Evolutionary conservation across 1,140 invertebrate genomes (phyloP), one percentile per base, ranked within the genome.

Genomic region (Probaryconus sp.): DNA sequence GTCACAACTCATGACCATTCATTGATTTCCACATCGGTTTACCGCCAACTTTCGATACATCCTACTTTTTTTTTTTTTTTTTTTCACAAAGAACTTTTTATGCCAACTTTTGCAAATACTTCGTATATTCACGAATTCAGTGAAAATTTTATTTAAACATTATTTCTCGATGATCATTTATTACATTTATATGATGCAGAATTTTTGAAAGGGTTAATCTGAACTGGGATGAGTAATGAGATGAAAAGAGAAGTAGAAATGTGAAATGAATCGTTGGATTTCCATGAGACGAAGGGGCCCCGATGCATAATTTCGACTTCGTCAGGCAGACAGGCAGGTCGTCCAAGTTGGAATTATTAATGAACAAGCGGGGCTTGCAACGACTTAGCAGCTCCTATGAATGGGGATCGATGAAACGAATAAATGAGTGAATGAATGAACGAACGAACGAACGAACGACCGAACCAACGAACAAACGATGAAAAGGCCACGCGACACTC

Each of bases 1-100:
- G 40, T 76, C 67, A 61, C 76, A 76, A 67, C 21, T 47, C 65
- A 20, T 48, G 33, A 48, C 67, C 68, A 72, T 72, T 71, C 76
- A 78, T 74, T 61, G 61, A 61, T 55, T 74, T 68, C 35, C 35
- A 69, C 60, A 61, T 51, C 37, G 61, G 40, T 43, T 64, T 38
- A 53, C 58, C 7, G 47, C 42, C 26, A 18, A 24, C 14, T 45
- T 28, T n/a, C n/a, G n/a, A n/a, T n/a, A n/a, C n/a, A n/a, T n/a
- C n/a, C n/a, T n/a, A n/a, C n/a, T n/a, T n/a, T n/a, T n/a, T n/a
- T n/a, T n/a, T n/a, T n/a, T n/a, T n/a, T n/a, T n/a, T n/a, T n/a
- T n/a, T n/a, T n/a, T n/a, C n/a, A n/a, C n/a, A n/a, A n/a, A n/a
- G n/a, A n/a, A n/a, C n/a, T n/a, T n/a, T n/a, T n/a, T n/a, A n/a